Percentiles rank a stretch among this genome's conserved stretches.
Evolutionary conservation across 2,113 vertebrate species (phyloP).

Genomic region (Forbesichthys papilliferus): DNA sequence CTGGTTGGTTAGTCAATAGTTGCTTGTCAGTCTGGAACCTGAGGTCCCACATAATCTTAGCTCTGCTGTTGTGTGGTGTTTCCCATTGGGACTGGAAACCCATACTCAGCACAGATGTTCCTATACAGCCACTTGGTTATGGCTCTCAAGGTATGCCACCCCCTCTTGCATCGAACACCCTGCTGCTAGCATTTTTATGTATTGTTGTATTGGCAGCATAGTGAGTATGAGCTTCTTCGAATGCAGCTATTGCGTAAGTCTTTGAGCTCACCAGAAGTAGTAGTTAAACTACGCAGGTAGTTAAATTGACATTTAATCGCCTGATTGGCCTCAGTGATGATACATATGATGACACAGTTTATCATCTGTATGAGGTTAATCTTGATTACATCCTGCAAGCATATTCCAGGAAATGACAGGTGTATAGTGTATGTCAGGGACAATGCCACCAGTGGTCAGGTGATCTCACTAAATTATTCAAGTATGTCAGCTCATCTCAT

Average conservation of each 20-base stretch:
- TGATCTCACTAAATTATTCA: too few relatives aligned
- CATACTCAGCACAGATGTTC: too few relatives aligned
- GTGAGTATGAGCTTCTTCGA: slow-evolving; percentile 7
- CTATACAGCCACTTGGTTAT: too few relatives aligned
- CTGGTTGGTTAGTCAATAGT: too few relatives aligned
- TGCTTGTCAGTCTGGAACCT: too few relatives aligned
- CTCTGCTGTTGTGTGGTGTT: too few relatives aligned
- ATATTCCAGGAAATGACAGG: neutral
- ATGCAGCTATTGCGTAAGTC: slow-evolving; percentile 10
- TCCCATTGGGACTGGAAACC: too few relatives aligned
- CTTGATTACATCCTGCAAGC: slow-evolving; percentile 33
- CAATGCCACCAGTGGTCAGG: too few relatives aligned
- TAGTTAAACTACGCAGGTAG: slow-evolving; percentile 2
- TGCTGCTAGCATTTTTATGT: neutral
- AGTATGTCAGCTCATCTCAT: too few relatives aligned
- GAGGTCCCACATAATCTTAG: too few relatives aligned
- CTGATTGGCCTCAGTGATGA: slow-evolving; percentile 26
- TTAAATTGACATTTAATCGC: slow-evolving; percentile 40
- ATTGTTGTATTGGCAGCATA: neutral
- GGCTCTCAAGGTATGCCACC: too few relatives aligned
- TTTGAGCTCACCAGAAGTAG: slow-evolving; percentile 14
- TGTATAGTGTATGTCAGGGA: neutral
- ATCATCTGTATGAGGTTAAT: slow-evolving; percentile 30
- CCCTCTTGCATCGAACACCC: too few relatives aligned
- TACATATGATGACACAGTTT: slow-evolving; percentile 25